Percentiles rank a stretch among this genome's conserved stretches.
phyloP scores from a whole-genome alignment of 2,113 vertebrate species.

The Ammodramus savannarum region DNA sequence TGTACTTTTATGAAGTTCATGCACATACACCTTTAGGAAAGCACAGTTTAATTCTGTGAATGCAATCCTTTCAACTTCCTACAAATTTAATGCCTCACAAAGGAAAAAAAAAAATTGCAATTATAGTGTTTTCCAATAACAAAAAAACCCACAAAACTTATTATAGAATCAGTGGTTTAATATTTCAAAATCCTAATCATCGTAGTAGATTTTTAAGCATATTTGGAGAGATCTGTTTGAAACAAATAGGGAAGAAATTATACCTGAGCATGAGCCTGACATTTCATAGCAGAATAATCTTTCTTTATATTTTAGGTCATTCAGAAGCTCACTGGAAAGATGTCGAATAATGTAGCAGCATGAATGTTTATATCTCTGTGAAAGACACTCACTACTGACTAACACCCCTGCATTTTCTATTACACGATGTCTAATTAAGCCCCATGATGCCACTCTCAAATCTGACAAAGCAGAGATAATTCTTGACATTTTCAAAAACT shows the following conservation, averaged over 20 bases:
- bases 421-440: slow-evolving; percentile 71
- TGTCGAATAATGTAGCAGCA: slow-evolving; percentile 41
- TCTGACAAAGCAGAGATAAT: slow-evolving; percentile 69
- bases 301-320: slow-evolving; percentile 66
- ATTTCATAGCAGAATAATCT: slow-evolving; percentile 52
- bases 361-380: slow-evolving; percentile 68
- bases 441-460: slow-evolving; percentile 67
- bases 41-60: not conserved
- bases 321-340: slow-evolving; percentile 45
- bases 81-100: not conserved
- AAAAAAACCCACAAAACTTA: not conserved
- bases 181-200: not conserved
- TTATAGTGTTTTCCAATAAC: not conserved
- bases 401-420: slow-evolving; percentile 66
- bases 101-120: not conserved
- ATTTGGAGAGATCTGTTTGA: not conserved
- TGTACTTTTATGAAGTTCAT: not conserved
- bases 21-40: not conserved
- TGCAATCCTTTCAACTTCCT: not conserved
- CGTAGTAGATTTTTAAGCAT: not conserved
- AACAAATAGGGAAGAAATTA: not conserved
- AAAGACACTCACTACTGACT: slow-evolving; percentile 63
- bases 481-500: slow-evolving; percentile 71
- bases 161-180: not conserved
- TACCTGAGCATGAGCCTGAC: not conserved